Percentiles rank a stretch among this genome's conserved stretches.
Conservation (phyloP, 2,113 vertebrate species). For the Pseudopodoces humilis region DNA sequence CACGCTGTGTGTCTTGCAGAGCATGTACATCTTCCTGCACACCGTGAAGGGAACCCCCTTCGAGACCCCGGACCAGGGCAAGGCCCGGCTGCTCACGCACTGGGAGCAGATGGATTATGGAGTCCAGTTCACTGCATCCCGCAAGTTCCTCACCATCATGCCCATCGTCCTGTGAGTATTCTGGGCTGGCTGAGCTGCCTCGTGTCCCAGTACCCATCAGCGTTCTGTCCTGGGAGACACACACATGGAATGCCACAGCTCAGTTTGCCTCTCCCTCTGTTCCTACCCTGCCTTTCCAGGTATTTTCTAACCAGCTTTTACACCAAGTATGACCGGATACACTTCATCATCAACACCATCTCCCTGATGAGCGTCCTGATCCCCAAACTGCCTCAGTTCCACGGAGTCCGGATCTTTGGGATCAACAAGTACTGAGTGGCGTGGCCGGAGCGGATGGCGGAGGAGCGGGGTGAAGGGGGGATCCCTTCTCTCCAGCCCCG, state of each 20-base stretch:
- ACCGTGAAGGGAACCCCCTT: conserved; percentile 97
- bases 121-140: conserved; percentile 92
- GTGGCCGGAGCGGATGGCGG: neutral
- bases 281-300: conserved; percentile 34
- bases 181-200: neutral
- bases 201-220: neutral
- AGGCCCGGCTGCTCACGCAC: conserved; percentile 91
- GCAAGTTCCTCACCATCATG: conserved; percentile 97
- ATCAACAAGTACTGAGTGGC: conserved; percentile 81
- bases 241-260: rapidly evolving
- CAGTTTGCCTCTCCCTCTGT: neutral
- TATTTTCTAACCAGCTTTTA: conserved; percentile 86
- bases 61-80: conserved; percentile 95
- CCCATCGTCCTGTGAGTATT: conserved; percentile 92
- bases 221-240: neutral
- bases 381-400: conserved; percentile 81
- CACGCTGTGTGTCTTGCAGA: conserved; percentile 68
- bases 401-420: conserved; percentile 82
- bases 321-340: conserved; percentile 81
- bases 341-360: conserved; percentile 82
- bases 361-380: conserved; percentile 82
- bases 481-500: neutral
- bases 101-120: conserved; percentile 99
- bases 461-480: neutral
- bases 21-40: conserved; percentile 97